A percentile compares a stretch with the other conserved stretches of the same genome.
These are phyloP conservation scores for Melipona bicolor DNA, from an alignment of 2,888 invertebrate species.

Conservation along the genomic window DNA sequence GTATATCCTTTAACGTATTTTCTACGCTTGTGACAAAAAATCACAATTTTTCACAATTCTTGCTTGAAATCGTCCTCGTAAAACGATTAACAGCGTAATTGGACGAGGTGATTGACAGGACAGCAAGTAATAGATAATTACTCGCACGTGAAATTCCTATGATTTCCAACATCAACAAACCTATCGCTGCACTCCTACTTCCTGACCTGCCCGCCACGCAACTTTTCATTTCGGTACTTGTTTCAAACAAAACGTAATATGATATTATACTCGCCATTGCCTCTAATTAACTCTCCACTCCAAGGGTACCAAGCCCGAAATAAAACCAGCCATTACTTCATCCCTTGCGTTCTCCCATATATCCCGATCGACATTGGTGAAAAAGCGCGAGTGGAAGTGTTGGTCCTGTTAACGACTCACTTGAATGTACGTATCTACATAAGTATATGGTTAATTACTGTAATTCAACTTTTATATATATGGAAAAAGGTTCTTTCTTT, in stretches of 20 bases:
- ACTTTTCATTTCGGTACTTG: background rate
- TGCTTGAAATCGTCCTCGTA: no score
- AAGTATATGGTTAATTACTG: no score
- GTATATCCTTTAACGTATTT: no score
- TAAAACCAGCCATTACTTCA: background rate
- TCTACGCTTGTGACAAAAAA: background rate
- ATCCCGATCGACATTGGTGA: background rate
- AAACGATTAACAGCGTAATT: no score
- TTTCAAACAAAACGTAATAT: slow-evolving; percentile 4
- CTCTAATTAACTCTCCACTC: background rate
- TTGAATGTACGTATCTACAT: background rate
- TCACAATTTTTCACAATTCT: background rate
- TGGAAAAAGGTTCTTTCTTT: no score
- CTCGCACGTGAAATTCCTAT: background rate
- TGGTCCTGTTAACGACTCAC: slow-evolving; percentile 1
- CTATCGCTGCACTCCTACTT: background rate
- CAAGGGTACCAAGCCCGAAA: background rate
- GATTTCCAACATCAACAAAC: background rate
- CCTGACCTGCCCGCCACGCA: background rate
- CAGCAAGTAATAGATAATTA: background rate
- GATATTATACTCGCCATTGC: background rate
- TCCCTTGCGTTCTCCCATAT: background rate
- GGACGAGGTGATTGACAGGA: background rate
- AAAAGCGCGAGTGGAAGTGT: background rate
- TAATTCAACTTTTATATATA: no score